Evolutionary conservation across 2,888 invertebrate species (phyloP), one percentile per base, ranked within the genome.

Genomic region (Stratiomys singularior): DNA sequence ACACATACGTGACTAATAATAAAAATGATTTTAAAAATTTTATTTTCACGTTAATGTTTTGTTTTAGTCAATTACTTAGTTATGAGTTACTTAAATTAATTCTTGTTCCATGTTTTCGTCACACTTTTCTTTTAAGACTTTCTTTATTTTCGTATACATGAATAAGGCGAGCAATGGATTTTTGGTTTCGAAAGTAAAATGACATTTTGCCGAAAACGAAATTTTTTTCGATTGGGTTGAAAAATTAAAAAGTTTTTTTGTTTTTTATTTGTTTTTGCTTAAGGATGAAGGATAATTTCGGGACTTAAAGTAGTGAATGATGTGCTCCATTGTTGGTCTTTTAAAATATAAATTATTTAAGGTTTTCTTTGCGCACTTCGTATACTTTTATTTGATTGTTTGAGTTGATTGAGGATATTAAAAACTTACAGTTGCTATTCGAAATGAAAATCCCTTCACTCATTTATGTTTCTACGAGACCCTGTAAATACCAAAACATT

Each of bases 101-200:
- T 47, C 37, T 77, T 77, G 37, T 30, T 79, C 44, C 76, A 76
- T 77, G 63, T 30, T 78, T 78, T 66, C 15, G 37, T 37, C 37
- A 37, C 67, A 64, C 63, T 78, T 78, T 79, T 67, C 67, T 58
- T 80, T 81, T 79, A 78, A 79, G 67, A 74, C 79, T 81, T 18
- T 60, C 60, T 25, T 25, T 60, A 23, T 60, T 23, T 81, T 82
- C 82, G 82, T 82, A 83, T 82, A 82, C 82, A 82, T 82, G 81
- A 81, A 82, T 83, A 83, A 83, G 82, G 82, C 82, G 82, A 82
- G 81, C 81, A 82, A 82, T 82, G 81, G 81, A 81, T 78, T 79
- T 74, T 76, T 78, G 76, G 69, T 78, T n/a, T 71, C 67, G 52
- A 52, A 37, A 37, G 5, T 5, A 9, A 37, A 37, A 37, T 37